Conservation (phyloP, 1,140 invertebrate genomes). For the Pteromalus puparum region DNA sequence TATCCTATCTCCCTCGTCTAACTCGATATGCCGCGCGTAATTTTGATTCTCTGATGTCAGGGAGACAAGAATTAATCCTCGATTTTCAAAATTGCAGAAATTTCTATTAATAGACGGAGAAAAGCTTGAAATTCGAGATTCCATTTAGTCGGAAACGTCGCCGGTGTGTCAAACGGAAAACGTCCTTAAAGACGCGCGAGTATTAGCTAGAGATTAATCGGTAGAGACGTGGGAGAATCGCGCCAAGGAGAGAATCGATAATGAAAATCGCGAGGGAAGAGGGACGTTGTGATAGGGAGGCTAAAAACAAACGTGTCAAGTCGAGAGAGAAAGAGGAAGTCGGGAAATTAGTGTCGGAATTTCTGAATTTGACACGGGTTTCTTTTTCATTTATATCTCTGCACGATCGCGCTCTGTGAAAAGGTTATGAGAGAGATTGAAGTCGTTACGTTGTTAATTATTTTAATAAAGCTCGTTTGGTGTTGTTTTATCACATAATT, state of each 20-base stretch:
- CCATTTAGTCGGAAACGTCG: conserved; percentile 28
- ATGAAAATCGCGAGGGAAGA: conserved; percentile 3
- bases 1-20: not conserved
- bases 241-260: conserved; percentile 15
- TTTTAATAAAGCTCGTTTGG: not conserved
- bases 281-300: not conserved
- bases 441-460: not conserved
- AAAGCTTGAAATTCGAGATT: conserved; percentile 2
- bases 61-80: not conserved
- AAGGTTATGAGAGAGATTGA: not conserved
- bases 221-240: not conserved
- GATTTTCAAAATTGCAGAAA: not conserved
- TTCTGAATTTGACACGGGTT: not conserved
- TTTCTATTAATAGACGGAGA: conserved; percentile 23
- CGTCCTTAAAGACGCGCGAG: conserved; percentile 7
- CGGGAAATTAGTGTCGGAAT: conserved; percentile 9
- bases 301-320: conserved; percentile 22
- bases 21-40: conserved; percentile 12
- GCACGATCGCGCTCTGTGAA: no score
- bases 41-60: not conserved
- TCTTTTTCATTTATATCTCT: not conserved
- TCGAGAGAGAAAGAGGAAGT: not conserved
- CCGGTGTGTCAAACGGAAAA: conserved; percentile 22
- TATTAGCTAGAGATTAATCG: conserved; percentile 18
- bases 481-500: no score